A percentile compares a stretch with the other conserved stretches of the same genome.
Evolutionary conservation across 2,113 vertebrate genomes (phyloP).

Genomic region (Lamprotornis superbus): DNA sequence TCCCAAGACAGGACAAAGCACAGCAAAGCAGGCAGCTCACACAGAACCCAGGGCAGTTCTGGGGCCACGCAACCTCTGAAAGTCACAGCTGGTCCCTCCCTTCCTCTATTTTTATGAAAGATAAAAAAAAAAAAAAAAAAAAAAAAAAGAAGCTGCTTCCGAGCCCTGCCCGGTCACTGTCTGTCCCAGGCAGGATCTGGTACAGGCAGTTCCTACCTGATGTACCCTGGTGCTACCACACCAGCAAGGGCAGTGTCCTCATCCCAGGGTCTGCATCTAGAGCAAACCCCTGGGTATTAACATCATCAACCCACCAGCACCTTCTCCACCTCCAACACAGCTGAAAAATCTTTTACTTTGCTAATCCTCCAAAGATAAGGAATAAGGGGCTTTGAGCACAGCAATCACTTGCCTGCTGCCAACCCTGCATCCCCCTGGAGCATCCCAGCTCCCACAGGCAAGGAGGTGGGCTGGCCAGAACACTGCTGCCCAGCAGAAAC

Average conservation of each 20-base stretch:
- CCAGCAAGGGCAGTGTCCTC: not conserved
- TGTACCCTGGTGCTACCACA: not conserved
- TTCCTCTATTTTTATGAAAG: slow-evolving; percentile 61
- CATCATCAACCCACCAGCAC: rapidly evolving
- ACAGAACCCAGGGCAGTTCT: not conserved
- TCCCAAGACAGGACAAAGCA: not conserved
- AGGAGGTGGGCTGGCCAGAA: not conserved
- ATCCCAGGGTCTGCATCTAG: not conserved
- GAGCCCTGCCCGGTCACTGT: not conserved
- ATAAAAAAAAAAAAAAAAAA: too few relatives aligned
- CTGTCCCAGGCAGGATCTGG: not conserved
- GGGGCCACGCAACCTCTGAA: not conserved
- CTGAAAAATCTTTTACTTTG: not conserved
- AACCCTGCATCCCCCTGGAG: not conserved
- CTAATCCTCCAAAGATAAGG: not conserved
- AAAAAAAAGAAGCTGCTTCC: not conserved
- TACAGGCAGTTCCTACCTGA: not conserved
- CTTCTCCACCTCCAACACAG: not conserved
- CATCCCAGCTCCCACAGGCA: not conserved
- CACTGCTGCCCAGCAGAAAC: not conserved
- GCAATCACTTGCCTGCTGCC: rapidly evolving
- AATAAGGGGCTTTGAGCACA: not conserved
- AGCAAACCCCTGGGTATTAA: not conserved
- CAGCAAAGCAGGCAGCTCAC: not conserved
- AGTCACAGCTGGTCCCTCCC: slow-evolving; percentile 48